Evolutionary conservation across 2,797 vertebrate species (phyloP).

Genomic region (Aeoliscus strigatus): DNA sequence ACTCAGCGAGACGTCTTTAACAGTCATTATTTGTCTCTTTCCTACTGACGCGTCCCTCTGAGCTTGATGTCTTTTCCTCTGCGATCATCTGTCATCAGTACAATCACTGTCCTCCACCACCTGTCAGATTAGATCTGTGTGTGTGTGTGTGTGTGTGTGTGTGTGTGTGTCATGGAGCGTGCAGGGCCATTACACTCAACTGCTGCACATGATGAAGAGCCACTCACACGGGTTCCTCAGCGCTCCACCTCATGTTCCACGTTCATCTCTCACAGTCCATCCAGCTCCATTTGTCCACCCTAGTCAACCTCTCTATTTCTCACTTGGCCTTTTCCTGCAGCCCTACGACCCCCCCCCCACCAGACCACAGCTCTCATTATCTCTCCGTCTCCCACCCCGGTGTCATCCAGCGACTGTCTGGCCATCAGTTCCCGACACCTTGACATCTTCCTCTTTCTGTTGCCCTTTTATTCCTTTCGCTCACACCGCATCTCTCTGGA

Average conservation of each 20-base stretch:
- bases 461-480: slow-evolving; percentile 11
- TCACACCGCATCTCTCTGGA: slow-evolving; percentile 12
- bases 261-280: slow-evolving; percentile 23
- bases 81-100: slow-evolving; percentile 12
- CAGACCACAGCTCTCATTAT: slow-evolving; percentile 53
- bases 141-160: slow-evolving; percentile 2
- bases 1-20: no score
- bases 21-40: no score
- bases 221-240: slow-evolving; percentile 13
- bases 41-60: no score
- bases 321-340: slow-evolving; percentile 57
- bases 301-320: slow-evolving; percentile 54
- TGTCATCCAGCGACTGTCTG: slow-evolving; percentile 42
- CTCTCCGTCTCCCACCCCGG: slow-evolving; percentile 40
- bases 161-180: slow-evolving; percentile 1
- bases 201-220: slow-evolving; percentile 42
- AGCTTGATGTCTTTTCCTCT: no score
- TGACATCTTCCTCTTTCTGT: slow-evolving; percentile 31
- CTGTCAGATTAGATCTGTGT: slow-evolving; percentile 31
- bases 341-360: slow-evolving; percentile 39
- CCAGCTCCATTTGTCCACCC: slow-evolving; percentile 6
- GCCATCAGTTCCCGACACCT: slow-evolving; percentile 45
- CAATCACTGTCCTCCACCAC: slow-evolving; percentile 9
- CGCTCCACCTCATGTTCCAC: slow-evolving; percentile 12
- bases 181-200: slow-evolving; percentile 26